A percentile compares a stretch with the other conserved stretches of the same genome.
phyloP scores from a whole-genome alignment of 1,140 invertebrate species.

The Dendroctonus ponderosae region DNA sequence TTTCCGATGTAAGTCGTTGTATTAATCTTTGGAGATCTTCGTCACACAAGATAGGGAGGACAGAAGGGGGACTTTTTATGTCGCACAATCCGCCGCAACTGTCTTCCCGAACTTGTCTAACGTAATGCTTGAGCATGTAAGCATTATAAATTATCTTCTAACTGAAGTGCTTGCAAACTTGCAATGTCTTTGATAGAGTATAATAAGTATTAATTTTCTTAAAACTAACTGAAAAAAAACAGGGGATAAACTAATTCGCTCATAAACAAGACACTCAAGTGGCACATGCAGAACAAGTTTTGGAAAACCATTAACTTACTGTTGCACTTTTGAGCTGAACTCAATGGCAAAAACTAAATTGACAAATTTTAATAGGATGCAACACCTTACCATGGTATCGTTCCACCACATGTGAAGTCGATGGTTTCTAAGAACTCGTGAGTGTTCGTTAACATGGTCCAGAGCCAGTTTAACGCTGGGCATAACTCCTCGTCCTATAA shows the following conservation, averaged over 20 bases:
- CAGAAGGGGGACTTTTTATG: conserved; percentile 60
- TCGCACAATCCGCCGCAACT: conserved; percentile 63
- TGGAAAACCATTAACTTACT: too few relatives aligned
- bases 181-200: too few relatives aligned
- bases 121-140: conserved; percentile 5
- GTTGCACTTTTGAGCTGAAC: too few relatives aligned
- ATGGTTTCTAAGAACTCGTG: conserved; percentile 79
- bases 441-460: conserved; percentile 89
- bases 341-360: too few relatives aligned
- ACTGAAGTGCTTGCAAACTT: too few relatives aligned
- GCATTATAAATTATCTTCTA: too few relatives aligned
- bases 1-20: too few relatives aligned
- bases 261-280: too few relatives aligned
- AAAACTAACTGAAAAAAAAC: too few relatives aligned
- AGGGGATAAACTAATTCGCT: too few relatives aligned
- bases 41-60: conserved; percentile 56
- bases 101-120: conserved; percentile 58
- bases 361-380: background rate
- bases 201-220: too few relatives aligned
- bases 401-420: conserved; percentile 92
- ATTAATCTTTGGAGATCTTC: conserved; percentile 3
- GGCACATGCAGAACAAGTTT: too few relatives aligned
- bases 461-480: conserved; percentile 89
- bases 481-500: conserved; percentile 82
- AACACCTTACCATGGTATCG: conserved; percentile 79